Evolutionary conservation across 2,888 invertebrate genomes (phyloP), one percentile per base, ranked within the genome.

Genomic region (Ectobius pallidus): DNA sequence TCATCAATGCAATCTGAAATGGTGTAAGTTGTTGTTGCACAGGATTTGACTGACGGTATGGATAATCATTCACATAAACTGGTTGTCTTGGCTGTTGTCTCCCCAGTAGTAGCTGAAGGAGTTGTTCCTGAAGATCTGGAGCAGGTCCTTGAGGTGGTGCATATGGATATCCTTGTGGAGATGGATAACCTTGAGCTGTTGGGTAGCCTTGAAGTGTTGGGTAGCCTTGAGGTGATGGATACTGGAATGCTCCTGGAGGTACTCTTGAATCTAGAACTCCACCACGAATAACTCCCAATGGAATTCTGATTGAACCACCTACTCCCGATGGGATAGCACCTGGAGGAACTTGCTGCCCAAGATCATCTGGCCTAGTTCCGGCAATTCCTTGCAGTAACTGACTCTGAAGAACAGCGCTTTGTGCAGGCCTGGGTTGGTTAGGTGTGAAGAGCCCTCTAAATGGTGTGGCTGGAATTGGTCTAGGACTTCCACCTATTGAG

Each of bases 401-500:
- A 27, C 71, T 72, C 52, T 75, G 75, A 1, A 69, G 63, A n/a
- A 75, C 9, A 4, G 73, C 74, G 22, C 46, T 69, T 18, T 74
- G 72, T 14, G 70, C 71, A 16, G 46, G 62, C 18, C 75, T 71
- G 6, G 74, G 71, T 55, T 68, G 72, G 7, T 27, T 62, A 16
- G 75, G 67, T 7, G 55, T 65, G 71, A 73, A 73, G n/a, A 46
- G 25, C 1, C 52, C 55, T 6, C 72, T 30, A 62, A 72, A 72
- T 4, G 73, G 73, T 18, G 61, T 52, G 14, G 61, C 52, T n/a
- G 75, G 70, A 22, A 74, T 65, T 2, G 72, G 70, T 14, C 73
- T 69, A 2, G 70, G 61, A n/a, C 90, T 87, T 30, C 90, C 88
- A 0, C 89, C 89, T 16, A 89, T 81, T 27, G 90, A 88, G 42